Evolutionary conservation across 2,888 invertebrate species (phyloP).

Genomic region (Lithodes maja): DNA sequence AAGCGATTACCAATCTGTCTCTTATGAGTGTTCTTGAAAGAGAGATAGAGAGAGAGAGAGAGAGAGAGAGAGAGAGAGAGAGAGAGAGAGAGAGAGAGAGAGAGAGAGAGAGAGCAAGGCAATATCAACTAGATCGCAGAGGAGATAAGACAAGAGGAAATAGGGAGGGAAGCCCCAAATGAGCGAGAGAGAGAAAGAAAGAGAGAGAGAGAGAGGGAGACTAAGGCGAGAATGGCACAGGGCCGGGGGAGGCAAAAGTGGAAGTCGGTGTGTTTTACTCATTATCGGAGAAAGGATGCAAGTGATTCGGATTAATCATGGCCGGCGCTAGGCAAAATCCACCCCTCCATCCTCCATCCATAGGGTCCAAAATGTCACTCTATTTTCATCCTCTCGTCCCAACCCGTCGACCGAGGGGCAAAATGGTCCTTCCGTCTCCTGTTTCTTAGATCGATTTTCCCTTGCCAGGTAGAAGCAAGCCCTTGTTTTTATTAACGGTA

Average conservation of each 20-base stretch:
- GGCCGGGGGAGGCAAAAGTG: conserved; percentile 54
- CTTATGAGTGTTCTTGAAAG: neutral
- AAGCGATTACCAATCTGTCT: too few relatives aligned
- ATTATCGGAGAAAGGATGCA: conserved; percentile 67
- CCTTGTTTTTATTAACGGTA: conserved; percentile 64
- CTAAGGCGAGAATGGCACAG: conserved; percentile 36
- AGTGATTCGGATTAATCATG: conserved; percentile 63
- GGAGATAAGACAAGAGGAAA: neutral
- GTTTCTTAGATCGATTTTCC: conserved; percentile 16
- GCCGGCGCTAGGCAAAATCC: conserved; percentile 8
- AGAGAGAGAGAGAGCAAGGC: neutral
- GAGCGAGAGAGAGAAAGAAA: neutral
- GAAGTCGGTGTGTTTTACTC: conserved; percentile 66
- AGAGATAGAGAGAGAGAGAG: conserved; percentile 30
- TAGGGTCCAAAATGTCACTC: conserved; percentile 17
- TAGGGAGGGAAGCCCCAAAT: neutral
- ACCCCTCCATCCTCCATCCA: neutral
- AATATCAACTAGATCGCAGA: too few relatives aligned
- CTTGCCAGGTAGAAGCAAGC: neutral
- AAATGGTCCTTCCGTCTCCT: conserved; percentile 12
- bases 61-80: conserved; percentile 37
- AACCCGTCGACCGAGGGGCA: conserved; percentile 18
- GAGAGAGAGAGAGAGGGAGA: conserved; percentile 1
- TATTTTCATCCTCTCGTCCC: neutral
- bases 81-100: conserved; percentile 36